Evolutionary conservation across 1,140 invertebrate species (phyloP).

Genomic region (Heliconius hermathena): DNA sequence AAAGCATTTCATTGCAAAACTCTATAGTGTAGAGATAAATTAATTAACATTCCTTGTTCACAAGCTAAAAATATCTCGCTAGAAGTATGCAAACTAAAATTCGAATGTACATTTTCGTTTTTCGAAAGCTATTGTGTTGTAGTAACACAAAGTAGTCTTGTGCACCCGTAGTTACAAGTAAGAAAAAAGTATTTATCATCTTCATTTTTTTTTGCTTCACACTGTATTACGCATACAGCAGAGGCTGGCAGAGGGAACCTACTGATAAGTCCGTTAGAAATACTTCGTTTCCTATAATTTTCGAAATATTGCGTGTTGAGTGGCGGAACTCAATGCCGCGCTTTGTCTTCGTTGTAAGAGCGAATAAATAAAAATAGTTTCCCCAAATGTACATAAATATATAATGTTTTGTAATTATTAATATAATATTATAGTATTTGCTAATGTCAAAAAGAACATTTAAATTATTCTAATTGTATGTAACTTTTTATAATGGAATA

Average conservation of each 20-base stretch:
- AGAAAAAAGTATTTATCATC: not conserved
- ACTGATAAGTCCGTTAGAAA: too few species aligned
- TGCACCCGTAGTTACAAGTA: not conserved
- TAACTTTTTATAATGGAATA: not conserved
- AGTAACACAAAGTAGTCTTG: not conserved
- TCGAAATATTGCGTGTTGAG: too few species aligned
- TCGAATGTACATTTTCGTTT: not conserved
- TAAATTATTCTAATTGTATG: not conserved
- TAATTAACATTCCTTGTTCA: constrained; percentile 5
- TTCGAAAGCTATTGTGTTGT: not conserved
- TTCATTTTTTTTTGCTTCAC: not conserved
- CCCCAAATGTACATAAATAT: too few species aligned
- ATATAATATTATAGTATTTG: too few species aligned
- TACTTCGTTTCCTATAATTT: not conserved
- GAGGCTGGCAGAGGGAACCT: too few species aligned
- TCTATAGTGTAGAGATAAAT: constrained; percentile 3
- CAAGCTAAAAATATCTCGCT: not conserved
- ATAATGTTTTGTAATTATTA: too few species aligned
- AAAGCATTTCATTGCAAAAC: not conserved
- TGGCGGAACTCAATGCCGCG: too few species aligned
- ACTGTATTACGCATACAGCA: not conserved
- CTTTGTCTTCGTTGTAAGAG: too few species aligned
- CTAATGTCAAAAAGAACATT: not conserved
- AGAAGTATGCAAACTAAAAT: constrained; percentile 7
- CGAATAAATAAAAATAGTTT: too few species aligned